Evolutionary conservation across 2,888 invertebrate species (phyloP).

Genomic region (Caenorhabditis wallacei): DNA sequence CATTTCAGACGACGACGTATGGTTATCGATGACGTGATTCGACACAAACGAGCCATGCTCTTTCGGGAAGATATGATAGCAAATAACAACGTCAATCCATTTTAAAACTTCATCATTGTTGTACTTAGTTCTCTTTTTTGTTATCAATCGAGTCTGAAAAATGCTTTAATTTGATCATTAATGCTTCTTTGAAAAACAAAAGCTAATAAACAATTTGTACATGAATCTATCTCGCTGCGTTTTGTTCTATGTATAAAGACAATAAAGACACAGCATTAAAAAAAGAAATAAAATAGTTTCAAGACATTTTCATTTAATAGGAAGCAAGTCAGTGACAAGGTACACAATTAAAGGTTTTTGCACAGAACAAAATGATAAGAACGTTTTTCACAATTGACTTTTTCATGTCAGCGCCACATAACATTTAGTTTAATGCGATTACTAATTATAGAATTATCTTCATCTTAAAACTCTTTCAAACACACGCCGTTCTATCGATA

Average conservation of each 20-base stretch:
- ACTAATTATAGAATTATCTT: slow-evolving; percentile 59
- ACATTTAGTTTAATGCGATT: slow-evolving; percentile 61
- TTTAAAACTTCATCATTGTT: neutral
- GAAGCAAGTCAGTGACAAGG: slow-evolving; percentile 16
- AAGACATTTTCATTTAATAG: neutral
- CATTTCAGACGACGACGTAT: slow-evolving; percentile 61
- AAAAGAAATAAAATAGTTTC: neutral
- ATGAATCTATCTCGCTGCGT: neutral
- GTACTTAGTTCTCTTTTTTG: slow-evolving; percentile 32
- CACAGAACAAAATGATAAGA: slow-evolving; percentile 57
- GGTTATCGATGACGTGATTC: slow-evolving; percentile 61
- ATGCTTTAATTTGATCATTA: slow-evolving; percentile 53
- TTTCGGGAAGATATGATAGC: slow-evolving; percentile 55
- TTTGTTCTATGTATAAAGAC: neutral
- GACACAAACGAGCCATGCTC: slow-evolving; percentile 55
- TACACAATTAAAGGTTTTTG: slow-evolving; percentile 23
- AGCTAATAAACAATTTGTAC: slow-evolving; percentile 39
- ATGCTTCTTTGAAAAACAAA: slow-evolving; percentile 10
- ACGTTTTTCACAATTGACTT: slow-evolving; percentile 49
- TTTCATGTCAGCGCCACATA: slow-evolving; percentile 55
- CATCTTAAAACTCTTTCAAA: slow-evolving; percentile 20
- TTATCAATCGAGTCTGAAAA: slow-evolving; percentile 32
- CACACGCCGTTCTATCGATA: slow-evolving; percentile 41
- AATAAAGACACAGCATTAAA: neutral
- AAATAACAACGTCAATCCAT: slow-evolving; percentile 32